These are phyloP conservation scores for Hybognathus amarus DNA, from an alignment of 2,797 vertebrate genomes.

Conservation along the genomic window DNA sequence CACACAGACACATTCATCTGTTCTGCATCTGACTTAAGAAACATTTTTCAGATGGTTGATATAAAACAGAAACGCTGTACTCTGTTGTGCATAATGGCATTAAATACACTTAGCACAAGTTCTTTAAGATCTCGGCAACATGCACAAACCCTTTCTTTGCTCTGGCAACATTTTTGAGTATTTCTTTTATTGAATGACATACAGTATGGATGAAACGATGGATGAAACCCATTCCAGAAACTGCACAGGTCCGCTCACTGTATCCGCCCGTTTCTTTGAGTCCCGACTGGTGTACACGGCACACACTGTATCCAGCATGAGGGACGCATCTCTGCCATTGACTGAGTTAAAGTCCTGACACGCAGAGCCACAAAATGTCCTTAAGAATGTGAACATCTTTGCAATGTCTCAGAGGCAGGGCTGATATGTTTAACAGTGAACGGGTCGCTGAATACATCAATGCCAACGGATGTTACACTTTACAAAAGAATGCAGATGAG, in stretches of 20 bases:
- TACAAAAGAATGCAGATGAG: neutral
- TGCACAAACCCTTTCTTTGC: neutral
- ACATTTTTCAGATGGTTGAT: neutral
- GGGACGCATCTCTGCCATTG: neutral
- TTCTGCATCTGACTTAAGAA: neutral
- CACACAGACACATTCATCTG: neutral
- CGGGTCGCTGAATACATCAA: constrained; percentile 70
- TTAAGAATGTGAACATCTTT: neutral
- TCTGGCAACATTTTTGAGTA: neutral
- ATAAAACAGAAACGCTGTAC: neutral
- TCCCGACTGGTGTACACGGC: too few species aligned
- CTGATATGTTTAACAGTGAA: constrained; percentile 17
- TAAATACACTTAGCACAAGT: neutral
- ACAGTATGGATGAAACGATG: too few species aligned
- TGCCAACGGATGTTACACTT: constrained; percentile 28
- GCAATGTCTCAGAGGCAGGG: neutral
- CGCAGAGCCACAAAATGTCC: neutral
- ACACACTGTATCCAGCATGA: neutral
- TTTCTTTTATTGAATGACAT: neutral
- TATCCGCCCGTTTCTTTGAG: too few species aligned
- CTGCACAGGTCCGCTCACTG: neutral
- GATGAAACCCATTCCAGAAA: neutral
- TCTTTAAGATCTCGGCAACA: neutral
- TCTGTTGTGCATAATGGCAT: neutral
- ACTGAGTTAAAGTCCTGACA: neutral